A percentile compares a stretch with the other conserved stretches of the same genome.
Evolutionary conservation across 1,140 invertebrate genomes (phyloP).

Genomic region (Neodiprion virginianus): DNA sequence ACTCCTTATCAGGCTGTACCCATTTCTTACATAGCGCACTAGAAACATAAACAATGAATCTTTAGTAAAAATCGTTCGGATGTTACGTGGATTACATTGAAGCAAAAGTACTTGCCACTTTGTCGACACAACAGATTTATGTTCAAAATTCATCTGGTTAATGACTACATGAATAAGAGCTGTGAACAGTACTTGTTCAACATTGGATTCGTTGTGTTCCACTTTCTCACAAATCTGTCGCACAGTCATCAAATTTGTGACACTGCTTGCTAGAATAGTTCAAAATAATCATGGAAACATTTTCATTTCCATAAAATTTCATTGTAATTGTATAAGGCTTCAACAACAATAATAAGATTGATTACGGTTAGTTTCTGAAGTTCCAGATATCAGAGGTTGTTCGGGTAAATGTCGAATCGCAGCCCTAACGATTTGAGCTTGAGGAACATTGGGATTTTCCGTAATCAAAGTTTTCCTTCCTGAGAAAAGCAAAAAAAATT

Average conservation of each 20-base stretch:
- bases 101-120: slow-evolving; percentile 44
- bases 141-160: slow-evolving; percentile 58
- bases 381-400: slow-evolving; percentile 38
- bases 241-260: slow-evolving; percentile 59
- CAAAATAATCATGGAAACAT: slow-evolving; percentile 11
- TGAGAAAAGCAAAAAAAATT: slow-evolving; percentile 26
- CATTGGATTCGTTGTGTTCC: slow-evolving; percentile 35
- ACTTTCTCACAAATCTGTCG: slow-evolving; percentile 50
- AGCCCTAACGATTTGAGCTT: slow-evolving; percentile 43
- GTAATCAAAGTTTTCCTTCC: slow-evolving; percentile 57
- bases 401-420: slow-evolving; percentile 39
- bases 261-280: slow-evolving; percentile 50
- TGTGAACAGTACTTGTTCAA: slow-evolving; percentile 52
- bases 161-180: slow-evolving; percentile 53
- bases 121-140: slow-evolving; percentile 35
- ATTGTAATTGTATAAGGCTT: too few relatives aligned
- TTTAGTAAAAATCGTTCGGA: background rate
- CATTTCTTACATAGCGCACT: slow-evolving; percentile 54
- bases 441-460: slow-evolving; percentile 54
- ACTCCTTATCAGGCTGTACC: slow-evolving; percentile 40
- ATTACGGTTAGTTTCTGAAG: slow-evolving; percentile 56
- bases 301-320: slow-evolving; percentile 6
- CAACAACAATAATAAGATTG: slow-evolving; percentile 15
- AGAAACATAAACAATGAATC: slow-evolving; percentile 12
- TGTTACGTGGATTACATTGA: background rate